Base-by-base conservation (phyloP, 2,888 invertebrate genomes). In the Lycaena phlaeas region DNA sequence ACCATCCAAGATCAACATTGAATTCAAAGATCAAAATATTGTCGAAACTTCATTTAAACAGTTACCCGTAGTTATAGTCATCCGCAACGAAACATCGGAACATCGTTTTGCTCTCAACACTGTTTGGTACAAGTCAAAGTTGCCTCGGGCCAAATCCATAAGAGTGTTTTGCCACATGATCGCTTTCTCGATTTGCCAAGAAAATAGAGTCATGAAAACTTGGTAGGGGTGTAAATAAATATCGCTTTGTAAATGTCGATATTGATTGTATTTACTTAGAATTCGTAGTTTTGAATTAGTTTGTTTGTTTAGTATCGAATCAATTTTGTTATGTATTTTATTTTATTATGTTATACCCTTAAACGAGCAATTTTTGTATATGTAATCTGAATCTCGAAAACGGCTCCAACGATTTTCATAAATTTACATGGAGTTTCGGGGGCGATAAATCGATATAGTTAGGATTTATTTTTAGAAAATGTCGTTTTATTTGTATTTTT, bases 131-230 rank as follows among this genome's bases (percentile, higher is more conserved):
- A 63, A 79, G 78, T 77, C 78, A 78, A 75, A 81, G 71, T 81
- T 81, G 67, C 78, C 70, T 53, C 58, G 64, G 77, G 81, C 76
- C 64, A 76, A 79, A 81, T 77, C 76, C 69, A 77, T 79, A 78
- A 77, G 75, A 72, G 68, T 77, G 68, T 79, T 78, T 79, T 78
- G 76, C 79, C 78, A 81, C 81, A 77, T 79, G 82, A 82, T 79
- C 78, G 77, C 72, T 75, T 78, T 68, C 66, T 72, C 75, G 75
- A 77, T 79, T 76, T 75, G 73, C 72, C 77, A 78, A 78, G 77
- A 77, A 77, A 77, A 78, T 78, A 75, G 69, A 76, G 73, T 58
- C 57, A 68, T 58, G 61, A 54, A 67, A 72, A 74, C 71, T 22
- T 17, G 7, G 3, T 31, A 34, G 34, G 4, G 34, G 22, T 12